phyloP scores from a whole-genome alignment of 2,888 invertebrate species.

The Drosophila basisetae region DNA sequence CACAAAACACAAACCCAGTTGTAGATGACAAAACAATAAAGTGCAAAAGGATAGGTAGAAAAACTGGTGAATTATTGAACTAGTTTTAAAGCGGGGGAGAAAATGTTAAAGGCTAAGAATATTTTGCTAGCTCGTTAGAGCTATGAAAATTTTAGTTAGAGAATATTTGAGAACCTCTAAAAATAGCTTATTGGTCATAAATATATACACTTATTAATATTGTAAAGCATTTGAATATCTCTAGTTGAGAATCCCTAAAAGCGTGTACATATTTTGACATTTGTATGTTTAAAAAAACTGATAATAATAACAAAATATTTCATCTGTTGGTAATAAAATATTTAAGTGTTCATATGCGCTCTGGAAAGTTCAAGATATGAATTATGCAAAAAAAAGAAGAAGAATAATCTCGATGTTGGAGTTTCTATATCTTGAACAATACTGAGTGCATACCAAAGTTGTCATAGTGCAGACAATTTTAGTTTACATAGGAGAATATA shows the following conservation, averaged over 20 bases:
- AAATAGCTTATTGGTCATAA: neutral
- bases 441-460: neutral
- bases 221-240: neutral
- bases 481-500: neutral
- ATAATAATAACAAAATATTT: neutral
- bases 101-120: neutral
- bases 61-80: neutral
- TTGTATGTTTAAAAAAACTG: rapidly evolving
- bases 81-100: neutral
- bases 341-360: neutral
- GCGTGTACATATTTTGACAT: neutral
- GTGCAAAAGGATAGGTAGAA: too few relatives aligned
- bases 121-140: neutral
- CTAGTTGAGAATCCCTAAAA: neutral
- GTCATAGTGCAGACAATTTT: neutral
- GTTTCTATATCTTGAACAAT: too few relatives aligned
- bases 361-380: neutral
- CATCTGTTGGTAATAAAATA: neutral
- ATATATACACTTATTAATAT: neutral
- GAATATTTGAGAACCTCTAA: neutral
- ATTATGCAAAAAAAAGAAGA: neutral
- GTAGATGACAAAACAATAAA: slow-evolving; percentile 3
- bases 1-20: slow-evolving; percentile 5
- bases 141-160: too few relatives aligned
- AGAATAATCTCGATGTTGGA: too few relatives aligned